A percentile compares a stretch with the other conserved stretches of the same genome.
phyloP scores from a whole-genome alignment of 2,888 invertebrate species.

The Dastarcus helophoroides region DNA sequence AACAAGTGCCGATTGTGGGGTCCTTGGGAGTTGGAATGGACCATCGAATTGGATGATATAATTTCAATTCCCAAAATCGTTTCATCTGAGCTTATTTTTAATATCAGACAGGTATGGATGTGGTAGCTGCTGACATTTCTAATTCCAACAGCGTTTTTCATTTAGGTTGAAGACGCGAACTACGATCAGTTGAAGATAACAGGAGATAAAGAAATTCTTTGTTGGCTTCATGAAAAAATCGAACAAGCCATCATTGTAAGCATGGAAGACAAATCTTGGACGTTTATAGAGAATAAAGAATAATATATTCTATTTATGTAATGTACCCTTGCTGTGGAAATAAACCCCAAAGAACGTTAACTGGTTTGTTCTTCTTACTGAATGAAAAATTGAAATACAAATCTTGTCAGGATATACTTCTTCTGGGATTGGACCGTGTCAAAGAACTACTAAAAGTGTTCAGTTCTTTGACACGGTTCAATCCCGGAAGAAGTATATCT shows the following conservation, averaged over 20 bases:
- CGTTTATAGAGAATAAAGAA: conserved; percentile 19
- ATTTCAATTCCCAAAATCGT: conserved; percentile 45
- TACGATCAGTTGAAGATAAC: conserved; percentile 38
- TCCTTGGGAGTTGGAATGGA: conserved; percentile 69
- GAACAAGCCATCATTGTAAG: conserved; percentile 63
- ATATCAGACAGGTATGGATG: conserved; percentile 56
- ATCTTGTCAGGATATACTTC: too few species aligned
- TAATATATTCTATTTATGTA: conserved; percentile 5
- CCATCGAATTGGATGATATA: conserved; percentile 57
- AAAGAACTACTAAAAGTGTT: too few species aligned
- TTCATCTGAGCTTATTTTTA: conserved; percentile 53
- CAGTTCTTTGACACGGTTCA: too few species aligned
- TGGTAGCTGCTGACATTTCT: background rate
- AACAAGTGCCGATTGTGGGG: conserved; percentile 59
- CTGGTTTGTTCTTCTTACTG: too few species aligned
- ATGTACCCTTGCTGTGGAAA: too few species aligned
- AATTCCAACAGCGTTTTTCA: conserved; percentile 5
- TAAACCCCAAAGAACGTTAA: too few species aligned
- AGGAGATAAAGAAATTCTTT: conserved; percentile 49
- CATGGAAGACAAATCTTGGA: conserved; percentile 59
- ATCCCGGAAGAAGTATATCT: too few species aligned
- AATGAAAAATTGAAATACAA: too few species aligned
- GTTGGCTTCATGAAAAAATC: conserved; percentile 64
- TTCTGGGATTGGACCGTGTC: too few species aligned
- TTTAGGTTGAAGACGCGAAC: conserved; percentile 27